phyloP scores from a whole-genome alignment of 1,140 invertebrate genomes.

The Dolichoris vasculosae region DNA sequence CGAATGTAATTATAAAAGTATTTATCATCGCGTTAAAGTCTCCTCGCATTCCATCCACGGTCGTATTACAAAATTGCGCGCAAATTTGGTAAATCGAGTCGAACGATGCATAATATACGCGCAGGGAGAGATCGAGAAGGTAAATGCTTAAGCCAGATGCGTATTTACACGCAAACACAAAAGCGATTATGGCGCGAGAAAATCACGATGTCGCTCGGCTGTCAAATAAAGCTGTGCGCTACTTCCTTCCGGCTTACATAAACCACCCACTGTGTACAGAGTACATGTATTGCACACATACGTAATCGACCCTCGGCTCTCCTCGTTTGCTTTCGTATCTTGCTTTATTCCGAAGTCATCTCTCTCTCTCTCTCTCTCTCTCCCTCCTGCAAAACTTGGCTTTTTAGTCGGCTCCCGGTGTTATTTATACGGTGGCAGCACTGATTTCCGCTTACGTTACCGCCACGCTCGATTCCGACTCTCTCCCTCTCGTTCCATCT shows the following conservation, averaged over 20 bases:
- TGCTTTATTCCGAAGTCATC: neutral
- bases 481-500: neutral
- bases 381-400: neutral
- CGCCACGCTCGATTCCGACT: neutral
- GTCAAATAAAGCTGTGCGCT: conserved; percentile 54
- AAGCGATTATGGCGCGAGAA: conserved; percentile 35
- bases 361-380: neutral
- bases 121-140: neutral
- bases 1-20: too few species aligned
- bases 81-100: too few species aligned
- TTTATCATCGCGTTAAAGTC: too few species aligned
- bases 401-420: neutral
- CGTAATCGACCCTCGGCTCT: neutral
- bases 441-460: neutral
- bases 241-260: conserved; percentile 32
- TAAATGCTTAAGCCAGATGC: too few species aligned
- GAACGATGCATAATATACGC: neutral
- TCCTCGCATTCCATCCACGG: too few species aligned
- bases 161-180: neutral
- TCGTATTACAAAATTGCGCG: too few species aligned
- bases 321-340: neutral
- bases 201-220: conserved; percentile 51
- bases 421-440: conserved; percentile 11
- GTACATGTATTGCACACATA: neutral
- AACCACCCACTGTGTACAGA: too few species aligned